Conservation (phyloP, 2,797 vertebrate genomes). For the Pygocentrus nattereri region DNA sequence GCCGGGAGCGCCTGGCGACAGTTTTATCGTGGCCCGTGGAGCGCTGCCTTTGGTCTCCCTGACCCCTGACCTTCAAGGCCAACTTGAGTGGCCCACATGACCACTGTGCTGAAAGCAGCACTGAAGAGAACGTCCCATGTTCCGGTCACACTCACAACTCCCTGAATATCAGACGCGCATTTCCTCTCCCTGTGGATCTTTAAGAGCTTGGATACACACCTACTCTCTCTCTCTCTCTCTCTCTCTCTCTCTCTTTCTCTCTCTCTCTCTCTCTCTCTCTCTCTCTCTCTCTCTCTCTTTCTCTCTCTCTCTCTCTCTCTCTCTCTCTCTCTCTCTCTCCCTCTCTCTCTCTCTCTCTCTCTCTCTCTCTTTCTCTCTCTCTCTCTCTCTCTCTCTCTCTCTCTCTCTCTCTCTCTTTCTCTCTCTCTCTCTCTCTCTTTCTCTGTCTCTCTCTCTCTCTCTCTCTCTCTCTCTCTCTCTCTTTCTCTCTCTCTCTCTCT, state of each 20-base stretch:
- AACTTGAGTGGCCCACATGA: constrained; percentile 19
- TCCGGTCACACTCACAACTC: not conserved
- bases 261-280: not conserved
- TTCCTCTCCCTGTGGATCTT: not conserved
- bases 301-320: too few species aligned
- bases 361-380: not conserved
- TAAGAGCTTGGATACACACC: not conserved
- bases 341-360: not conserved
- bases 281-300: too few species aligned
- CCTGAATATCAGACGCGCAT: not conserved
- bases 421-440: too few species aligned
- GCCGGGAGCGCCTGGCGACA: constrained; percentile 14
- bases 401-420: too few species aligned
- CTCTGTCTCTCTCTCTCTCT: too few species aligned
- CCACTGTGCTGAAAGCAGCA: constrained; percentile 10
- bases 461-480: not conserved
- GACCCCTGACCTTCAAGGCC: constrained; percentile 32
- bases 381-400: too few species aligned
- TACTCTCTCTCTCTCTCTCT: not conserved
- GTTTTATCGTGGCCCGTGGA: constrained; percentile 12
- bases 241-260: not conserved
- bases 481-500: not conserved
- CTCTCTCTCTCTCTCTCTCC: not conserved
- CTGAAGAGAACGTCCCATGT: not conserved
- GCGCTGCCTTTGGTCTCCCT: constrained; percentile 29